These are phyloP conservation scores for Idaea aversata DNA, from an alignment of 2,888 invertebrate genomes.

Conservation along the genomic window DNA sequence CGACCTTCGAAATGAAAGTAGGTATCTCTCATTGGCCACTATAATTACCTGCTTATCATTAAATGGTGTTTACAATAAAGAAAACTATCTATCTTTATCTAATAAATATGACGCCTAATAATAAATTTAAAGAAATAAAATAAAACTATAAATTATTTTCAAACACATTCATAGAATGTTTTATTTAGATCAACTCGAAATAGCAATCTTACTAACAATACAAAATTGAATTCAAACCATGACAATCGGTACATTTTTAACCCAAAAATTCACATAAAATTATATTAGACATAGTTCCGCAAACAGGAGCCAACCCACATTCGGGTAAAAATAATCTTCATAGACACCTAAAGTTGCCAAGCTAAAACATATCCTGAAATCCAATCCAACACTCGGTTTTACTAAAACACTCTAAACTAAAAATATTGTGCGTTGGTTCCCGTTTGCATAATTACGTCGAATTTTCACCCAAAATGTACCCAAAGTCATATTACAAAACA, in stretches of 20 bases:
- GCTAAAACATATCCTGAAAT: background rate
- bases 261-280: background rate
- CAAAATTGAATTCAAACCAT: constrained; percentile 43
- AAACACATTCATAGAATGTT: constrained; percentile 76
- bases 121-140: no score
- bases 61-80: no score
- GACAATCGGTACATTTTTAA: constrained; percentile 48
- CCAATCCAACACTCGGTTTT: background rate
- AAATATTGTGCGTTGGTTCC: background rate
- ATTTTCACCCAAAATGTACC: constrained; percentile 32
- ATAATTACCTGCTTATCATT: no score
- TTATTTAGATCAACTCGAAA: constrained; percentile 62
- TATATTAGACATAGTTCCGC: background rate
- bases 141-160: constrained; percentile 35
- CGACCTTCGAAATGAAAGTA: no score
- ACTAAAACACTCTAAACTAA: background rate
- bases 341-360: no score
- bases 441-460: background rate
- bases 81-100: no score
- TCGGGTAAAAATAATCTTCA: background rate
- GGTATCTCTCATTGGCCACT: no score
- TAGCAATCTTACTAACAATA: constrained; percentile 64
- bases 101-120: no score
- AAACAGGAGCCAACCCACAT: background rate
- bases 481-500: constrained; percentile 30